These are phyloP conservation scores for Nannoperca obscura DNA, from an alignment of 2,797 vertebrate genomes.

Conservation along the genomic window DNA sequence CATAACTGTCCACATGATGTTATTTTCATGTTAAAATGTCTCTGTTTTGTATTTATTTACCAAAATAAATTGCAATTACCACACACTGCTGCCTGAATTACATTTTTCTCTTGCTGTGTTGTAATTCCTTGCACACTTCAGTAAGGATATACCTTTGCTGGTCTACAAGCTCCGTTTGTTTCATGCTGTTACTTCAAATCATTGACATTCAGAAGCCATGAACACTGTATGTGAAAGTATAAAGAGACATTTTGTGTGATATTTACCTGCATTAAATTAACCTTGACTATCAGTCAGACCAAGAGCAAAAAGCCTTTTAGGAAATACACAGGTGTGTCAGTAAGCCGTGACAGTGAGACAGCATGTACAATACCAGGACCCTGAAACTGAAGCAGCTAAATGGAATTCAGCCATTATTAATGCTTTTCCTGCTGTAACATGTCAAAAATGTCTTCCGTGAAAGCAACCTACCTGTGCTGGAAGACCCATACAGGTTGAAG, in stretches of 20 bases:
- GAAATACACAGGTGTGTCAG: neutral
- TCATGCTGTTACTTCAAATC: neutral
- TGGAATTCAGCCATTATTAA: neutral
- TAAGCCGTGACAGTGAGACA: neutral
- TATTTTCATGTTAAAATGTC: conserved; percentile 78
- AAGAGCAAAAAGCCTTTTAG: neutral
- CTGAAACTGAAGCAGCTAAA: neutral
- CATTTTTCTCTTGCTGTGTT: neutral
- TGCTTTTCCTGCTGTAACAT: neutral
- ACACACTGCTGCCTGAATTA: conserved; percentile 26
- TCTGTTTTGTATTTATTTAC: conserved; percentile 83
- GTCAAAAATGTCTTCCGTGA: neutral
- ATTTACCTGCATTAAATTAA: neutral
- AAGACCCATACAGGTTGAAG: neutral
- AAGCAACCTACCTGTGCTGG: neutral
- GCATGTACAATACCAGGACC: neutral
- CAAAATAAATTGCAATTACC: conserved; percentile 78
- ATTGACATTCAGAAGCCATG: neutral
- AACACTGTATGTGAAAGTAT: neutral
- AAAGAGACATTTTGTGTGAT: neutral
- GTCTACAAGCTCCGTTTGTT: neutral
- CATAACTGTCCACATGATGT: conserved; percentile 57
- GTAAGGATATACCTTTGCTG: neutral
- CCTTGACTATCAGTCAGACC: neutral
- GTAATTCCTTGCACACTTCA: neutral